Evolutionary conservation across 2,113 vertebrate genomes (phyloP).

Genomic region (Caloenas nicobarica): DNA sequence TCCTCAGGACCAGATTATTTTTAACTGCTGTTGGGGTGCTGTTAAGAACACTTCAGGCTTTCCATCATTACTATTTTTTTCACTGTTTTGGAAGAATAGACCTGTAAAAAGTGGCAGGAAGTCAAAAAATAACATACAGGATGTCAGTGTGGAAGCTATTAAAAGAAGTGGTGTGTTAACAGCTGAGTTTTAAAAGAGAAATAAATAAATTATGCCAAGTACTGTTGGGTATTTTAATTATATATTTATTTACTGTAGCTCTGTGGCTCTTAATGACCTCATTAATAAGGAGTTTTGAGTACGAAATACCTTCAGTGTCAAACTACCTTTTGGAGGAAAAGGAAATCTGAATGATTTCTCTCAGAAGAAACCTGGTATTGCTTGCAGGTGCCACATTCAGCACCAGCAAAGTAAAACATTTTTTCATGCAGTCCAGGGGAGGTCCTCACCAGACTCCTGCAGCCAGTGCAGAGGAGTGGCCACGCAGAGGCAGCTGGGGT

Average conservation of each 20-base stretch:
- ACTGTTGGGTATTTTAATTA: background rate
- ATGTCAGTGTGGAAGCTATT: background rate
- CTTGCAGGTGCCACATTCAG: background rate
- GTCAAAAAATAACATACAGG: background rate
- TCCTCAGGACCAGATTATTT: background rate
- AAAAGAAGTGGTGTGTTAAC: background rate
- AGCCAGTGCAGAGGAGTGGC: rapidly evolving
- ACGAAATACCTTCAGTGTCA: background rate
- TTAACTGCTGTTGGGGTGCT: background rate
- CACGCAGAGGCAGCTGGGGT: background rate
- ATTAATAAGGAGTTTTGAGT: background rate
- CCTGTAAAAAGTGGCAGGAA: background rate
- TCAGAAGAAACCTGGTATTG: background rate
- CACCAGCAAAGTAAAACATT: background rate
- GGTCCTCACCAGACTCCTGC: background rate
- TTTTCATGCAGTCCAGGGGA: background rate
- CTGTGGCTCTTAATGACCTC: background rate
- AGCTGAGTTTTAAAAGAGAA: background rate
- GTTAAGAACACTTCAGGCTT: background rate
- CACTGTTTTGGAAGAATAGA: background rate
- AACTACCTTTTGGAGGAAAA: background rate
- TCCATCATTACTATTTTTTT: background rate
- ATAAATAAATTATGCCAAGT: background rate
- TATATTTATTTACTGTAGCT: background rate
- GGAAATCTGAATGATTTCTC: background rate